Conservation (phyloP, 2,797 vertebrate species). For the Microhierax caerulescens region DNA sequence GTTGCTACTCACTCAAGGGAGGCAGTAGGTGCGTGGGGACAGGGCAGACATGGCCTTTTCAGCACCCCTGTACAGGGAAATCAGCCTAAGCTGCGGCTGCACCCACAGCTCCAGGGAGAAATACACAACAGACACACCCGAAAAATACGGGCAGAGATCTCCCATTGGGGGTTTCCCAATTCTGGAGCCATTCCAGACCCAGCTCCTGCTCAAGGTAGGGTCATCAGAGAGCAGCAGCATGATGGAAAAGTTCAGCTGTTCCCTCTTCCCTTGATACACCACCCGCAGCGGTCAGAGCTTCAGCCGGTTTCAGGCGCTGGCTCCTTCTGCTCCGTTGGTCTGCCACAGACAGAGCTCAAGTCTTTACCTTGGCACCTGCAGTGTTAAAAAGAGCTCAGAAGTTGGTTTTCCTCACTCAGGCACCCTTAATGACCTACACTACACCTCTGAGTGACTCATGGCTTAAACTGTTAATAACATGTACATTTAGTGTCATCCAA, state of each 20-base stretch:
- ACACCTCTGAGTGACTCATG: not conserved
- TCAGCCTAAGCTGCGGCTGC: not conserved
- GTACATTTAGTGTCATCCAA: not conserved
- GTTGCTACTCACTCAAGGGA: not conserved
- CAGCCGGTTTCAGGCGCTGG: not conserved
- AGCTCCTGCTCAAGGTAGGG: not conserved
- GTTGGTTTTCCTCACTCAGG: not conserved
- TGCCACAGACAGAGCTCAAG: not conserved
- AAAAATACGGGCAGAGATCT: not conserved
- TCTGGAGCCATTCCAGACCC: not conserved
- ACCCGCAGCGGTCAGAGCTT: rapidly evolving
- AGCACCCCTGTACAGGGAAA: not conserved
- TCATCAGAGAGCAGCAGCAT: not conserved
- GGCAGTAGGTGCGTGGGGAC: not conserved
- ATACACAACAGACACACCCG: rapidly evolving
- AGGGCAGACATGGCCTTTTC: not conserved
- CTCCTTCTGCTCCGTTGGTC: not conserved
- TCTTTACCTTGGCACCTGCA: not conserved
- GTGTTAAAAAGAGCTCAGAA: not conserved
- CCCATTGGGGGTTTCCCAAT: not conserved
- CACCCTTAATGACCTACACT: not conserved
- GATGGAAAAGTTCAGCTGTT: not conserved
- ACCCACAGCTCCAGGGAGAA: not conserved
- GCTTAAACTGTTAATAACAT: not conserved
- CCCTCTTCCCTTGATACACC: not conserved